Percentiles rank a stretch among this genome's conserved stretches.
Conservation (phyloP, 2,888 invertebrate species). For the Seira sanloemensis region DNA sequence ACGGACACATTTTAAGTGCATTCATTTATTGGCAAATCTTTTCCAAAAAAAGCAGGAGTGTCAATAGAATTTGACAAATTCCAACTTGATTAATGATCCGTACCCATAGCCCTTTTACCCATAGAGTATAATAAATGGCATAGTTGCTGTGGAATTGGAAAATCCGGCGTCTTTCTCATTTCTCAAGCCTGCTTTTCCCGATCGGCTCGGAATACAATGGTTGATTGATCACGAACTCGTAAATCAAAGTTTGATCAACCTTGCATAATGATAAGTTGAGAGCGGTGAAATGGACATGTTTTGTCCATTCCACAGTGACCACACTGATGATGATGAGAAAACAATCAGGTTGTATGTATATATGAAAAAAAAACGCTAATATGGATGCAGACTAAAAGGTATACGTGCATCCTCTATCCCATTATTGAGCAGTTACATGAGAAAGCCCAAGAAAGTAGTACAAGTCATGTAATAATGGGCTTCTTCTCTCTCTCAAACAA, state of each 20-base stretch:
- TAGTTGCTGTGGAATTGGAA: neutral
- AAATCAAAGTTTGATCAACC: conserved; percentile 19
- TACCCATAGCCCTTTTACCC: too few species aligned
- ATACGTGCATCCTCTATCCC: neutral
- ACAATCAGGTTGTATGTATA: too few species aligned
- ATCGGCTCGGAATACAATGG: too few species aligned
- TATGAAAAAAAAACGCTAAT: neutral
- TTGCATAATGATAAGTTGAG: neutral
- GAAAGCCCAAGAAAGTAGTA: conserved; percentile 11
- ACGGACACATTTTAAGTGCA: too few species aligned
- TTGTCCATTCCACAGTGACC: too few species aligned
- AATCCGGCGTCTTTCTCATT: neutral
- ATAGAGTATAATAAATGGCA: too few species aligned
- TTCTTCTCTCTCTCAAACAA: neutral
- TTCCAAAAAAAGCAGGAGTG: too few species aligned
- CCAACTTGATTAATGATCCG: too few species aligned
- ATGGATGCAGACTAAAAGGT: neutral
- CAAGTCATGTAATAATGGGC: neutral
- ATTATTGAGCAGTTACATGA: conserved; percentile 9
- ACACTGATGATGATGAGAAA: too few species aligned
- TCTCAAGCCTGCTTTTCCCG: too few species aligned
- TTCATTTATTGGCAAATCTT: too few species aligned
- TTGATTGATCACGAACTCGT: conserved; percentile 18
- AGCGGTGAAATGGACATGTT: neutral
- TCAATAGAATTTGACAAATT: too few species aligned